These are phyloP conservation scores for Conops quadrifasciatus DNA, from an alignment of 2,888 invertebrate genomes.

Conservation along the genomic window DNA sequence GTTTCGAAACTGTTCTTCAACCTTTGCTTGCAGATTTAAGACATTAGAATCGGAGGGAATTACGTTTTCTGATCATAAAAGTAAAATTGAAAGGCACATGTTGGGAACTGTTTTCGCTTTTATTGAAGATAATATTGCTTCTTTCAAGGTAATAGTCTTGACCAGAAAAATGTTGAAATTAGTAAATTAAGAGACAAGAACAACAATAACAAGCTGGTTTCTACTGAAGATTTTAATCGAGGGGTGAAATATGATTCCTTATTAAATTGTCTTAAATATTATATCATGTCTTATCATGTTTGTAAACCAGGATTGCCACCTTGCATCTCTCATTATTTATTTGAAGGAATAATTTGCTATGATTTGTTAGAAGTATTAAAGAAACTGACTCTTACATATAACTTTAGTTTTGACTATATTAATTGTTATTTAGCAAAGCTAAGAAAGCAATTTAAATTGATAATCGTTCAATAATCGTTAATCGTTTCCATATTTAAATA, in stretches of 20 bases:
- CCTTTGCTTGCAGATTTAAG: neutral
- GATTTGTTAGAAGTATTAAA: constrained; percentile 34
- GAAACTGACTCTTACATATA: constrained; percentile 27
- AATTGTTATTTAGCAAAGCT: constrained; percentile 34
- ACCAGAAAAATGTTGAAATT: constrained; percentile 12
- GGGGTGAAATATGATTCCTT: constrained; percentile 31
- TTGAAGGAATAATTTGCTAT: constrained; percentile 37
- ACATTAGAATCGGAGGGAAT: neutral
- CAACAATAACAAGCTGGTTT: constrained; percentile 16
- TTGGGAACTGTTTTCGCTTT: neutral
- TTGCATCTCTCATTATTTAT: constrained; percentile 36
- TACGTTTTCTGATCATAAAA: neutral
- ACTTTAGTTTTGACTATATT: constrained; percentile 33
- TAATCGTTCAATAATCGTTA: too few species aligned
- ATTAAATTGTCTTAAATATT: constrained; percentile 36
- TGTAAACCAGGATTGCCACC: constrained; percentile 36
- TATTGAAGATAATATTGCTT: constrained; percentile 27
- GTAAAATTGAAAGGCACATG: neutral
- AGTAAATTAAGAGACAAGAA: constrained; percentile 5
- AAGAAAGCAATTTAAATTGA: constrained; percentile 29
- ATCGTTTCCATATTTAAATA: constrained; percentile 22
- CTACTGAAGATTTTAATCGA: constrained; percentile 21
- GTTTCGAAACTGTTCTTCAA: constrained; percentile 5
- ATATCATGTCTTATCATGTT: too few species aligned
- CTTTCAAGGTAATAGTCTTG: constrained; percentile 20